These are phyloP conservation scores for Oreochromis aureus DNA, from an alignment of 2,113 vertebrate species.

Conservation along the genomic window DNA sequence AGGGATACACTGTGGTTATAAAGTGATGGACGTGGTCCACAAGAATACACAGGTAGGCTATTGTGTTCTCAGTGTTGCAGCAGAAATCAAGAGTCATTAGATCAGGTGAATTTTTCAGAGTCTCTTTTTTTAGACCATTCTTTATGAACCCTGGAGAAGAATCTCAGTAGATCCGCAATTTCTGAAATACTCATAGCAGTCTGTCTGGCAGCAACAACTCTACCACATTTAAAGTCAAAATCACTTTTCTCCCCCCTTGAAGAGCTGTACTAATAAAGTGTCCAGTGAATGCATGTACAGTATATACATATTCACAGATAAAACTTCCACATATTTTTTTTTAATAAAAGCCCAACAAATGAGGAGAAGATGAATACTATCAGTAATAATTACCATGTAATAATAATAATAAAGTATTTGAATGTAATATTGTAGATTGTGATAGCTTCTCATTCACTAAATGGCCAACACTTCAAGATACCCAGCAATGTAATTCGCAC, in stretches of 20 bases:
- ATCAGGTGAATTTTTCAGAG: background rate
- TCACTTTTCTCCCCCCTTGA: background rate
- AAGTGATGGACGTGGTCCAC: background rate
- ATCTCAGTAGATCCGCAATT: background rate
- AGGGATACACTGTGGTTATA: background rate
- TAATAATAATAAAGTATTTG: background rate
- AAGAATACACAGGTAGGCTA: background rate
- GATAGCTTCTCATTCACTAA: background rate
- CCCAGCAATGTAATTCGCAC: background rate
- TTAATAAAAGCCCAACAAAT: background rate
- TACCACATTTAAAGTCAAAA: background rate
- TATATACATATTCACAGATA: background rate
- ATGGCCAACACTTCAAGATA: background rate
- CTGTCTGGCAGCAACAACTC: background rate
- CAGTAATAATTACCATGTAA: background rate
- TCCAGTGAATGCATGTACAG: background rate
- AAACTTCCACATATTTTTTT: background rate
- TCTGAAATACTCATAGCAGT: rapidly evolving
- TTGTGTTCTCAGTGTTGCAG: background rate
- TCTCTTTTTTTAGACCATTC: background rate
- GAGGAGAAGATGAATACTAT: background rate
- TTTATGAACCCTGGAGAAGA: background rate
- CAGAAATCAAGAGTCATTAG: background rate
- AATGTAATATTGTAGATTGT: background rate
- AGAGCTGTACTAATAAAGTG: background rate